These are phyloP conservation scores for Tetanocera ferruginea DNA, from an alignment of 2,888 invertebrate species.

Conservation along the genomic window DNA sequence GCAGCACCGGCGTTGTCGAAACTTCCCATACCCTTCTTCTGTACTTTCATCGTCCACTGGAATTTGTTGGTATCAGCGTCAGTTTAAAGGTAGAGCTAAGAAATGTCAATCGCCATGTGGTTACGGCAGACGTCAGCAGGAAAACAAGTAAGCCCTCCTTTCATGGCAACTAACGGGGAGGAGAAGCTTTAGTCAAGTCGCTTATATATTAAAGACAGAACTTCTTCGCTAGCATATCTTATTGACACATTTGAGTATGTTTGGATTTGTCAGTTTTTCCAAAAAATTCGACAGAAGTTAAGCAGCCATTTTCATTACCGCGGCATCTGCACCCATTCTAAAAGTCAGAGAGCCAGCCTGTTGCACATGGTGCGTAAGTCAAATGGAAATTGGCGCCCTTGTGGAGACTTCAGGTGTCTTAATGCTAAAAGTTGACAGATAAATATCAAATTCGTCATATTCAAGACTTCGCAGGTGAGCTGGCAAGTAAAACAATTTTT, in stretches of 20 bases:
- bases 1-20: too few relatives aligned
- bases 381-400: too few relatives aligned
- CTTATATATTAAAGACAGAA: conserved; percentile 26
- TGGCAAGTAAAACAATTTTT: too few relatives aligned
- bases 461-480: too few relatives aligned
- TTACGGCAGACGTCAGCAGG: conserved; percentile 1
- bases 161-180: conserved; percentile 1
- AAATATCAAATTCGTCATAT: too few relatives aligned
- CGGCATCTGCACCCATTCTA: too few relatives aligned
- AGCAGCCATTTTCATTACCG: neutral
- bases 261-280: conserved; percentile 27
- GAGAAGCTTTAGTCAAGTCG: conserved; percentile 20
- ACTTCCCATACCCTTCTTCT: neutral
- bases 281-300: neutral
- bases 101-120: conserved; percentile 22
- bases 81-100: conserved; percentile 16
- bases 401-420: too few relatives aligned
- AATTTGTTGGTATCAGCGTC: conserved; percentile 31
- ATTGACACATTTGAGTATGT: conserved; percentile 36
- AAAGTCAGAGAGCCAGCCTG: too few relatives aligned
- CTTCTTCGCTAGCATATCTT: conserved; percentile 2
- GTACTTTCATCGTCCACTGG: neutral
- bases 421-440: too few relatives aligned
- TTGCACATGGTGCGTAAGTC: too few relatives aligned
- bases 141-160: conserved; percentile 34